Evolutionary conservation across 2,113 vertebrate genomes (phyloP), one percentile per base, ranked within the genome.

Genomic region (Pantherophis guttatus): DNA sequence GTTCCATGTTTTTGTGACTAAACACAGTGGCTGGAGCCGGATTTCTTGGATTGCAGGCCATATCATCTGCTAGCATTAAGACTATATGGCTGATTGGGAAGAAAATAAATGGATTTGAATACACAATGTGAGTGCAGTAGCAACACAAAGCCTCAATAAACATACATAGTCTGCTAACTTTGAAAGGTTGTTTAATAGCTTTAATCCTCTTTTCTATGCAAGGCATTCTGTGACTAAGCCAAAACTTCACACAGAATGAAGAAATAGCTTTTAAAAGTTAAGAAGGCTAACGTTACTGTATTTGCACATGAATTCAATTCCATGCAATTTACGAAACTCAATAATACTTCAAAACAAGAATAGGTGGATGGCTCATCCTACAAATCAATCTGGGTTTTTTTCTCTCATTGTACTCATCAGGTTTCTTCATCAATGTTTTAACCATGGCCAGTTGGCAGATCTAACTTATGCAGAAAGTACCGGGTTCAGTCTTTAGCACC

Each of bases 1-100:
- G 98, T 92, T 99, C 99, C 99, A 99, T 99, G 97, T 99, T 99
- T 97, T 99, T 99, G 97, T 99, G 99, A 93, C 99, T 99, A 89
- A 99, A 99, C 65, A 99, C 99, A 13, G 99, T 99, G 54, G 99
- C 99, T 48, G 99, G 99, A 95, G 99, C 99, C 86, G 99, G 99
- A 96, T 99, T 99, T 96, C 99, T 98, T 92, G 99, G 98, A 97
- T 99, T 99, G 96, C 99, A 99, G 0, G 99, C 99, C 99, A 99
- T 99, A 95, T 99, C 99, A 92, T 99, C 99, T 23, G 99, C 99
- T 94, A 99, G 97, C 99, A 99, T 99, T 96, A 99, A 96, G 86
- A 99, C 99, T 95, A 99, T 99, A 96, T 99, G 99, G 95, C 99
- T 99, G 92, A 1, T 10, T 87, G 90, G 94, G 8, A 86, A 87